Base-by-base conservation (phyloP, 2,888 invertebrate species). In the Poecilus cupreus region DNA sequence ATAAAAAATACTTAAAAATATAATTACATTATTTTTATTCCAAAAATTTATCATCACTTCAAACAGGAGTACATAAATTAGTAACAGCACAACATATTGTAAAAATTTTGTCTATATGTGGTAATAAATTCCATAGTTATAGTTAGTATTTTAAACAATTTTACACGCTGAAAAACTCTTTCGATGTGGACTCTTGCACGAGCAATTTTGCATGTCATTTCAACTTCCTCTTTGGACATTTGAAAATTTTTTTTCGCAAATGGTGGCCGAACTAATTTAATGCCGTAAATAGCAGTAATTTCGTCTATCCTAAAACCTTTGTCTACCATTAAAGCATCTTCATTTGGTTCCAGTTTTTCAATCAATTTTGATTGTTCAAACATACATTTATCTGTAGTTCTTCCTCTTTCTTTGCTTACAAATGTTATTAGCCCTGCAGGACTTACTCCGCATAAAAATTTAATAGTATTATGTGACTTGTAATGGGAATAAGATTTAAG, bases 21-120 rank as follows among this genome's bases (percentile, higher is more conserved):
- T 18, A 20, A 54, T 18, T 54, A 54, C 13, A 54, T 54, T 54
- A 54, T 20, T 54, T 54, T 20, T 54, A 20, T 54, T 54, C 20
- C 16, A 46, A 54, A 54, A 54, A 54, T 54, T 54, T 54, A 54
- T 54, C 51, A 20, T 54, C 51, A 51, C 16, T 18, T 51, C 13
- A 51, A 6, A 51, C 18, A 16, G 51, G 51, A 51, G 16, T 51
- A 51, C 16, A 51, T 18, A 51, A 51, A 18, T 51, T 51, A 51
- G 51, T 51, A 4, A 51, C 18, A 16, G 51, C 51, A 51, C 51
- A 16, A 13, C 51, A 51, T 51, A 51, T 18, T 51, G 51, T 51
- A 51, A 46, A 46, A n/a, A 46, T 46, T 46, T 46, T 46, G 46
- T 46, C 11, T n/a, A 46, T 46, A 46, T 46, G 46, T 46, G 46